Evolutionary conservation across 2,888 invertebrate genomes (phyloP).

Genomic region (Dicranocentrus wangi): DNA sequence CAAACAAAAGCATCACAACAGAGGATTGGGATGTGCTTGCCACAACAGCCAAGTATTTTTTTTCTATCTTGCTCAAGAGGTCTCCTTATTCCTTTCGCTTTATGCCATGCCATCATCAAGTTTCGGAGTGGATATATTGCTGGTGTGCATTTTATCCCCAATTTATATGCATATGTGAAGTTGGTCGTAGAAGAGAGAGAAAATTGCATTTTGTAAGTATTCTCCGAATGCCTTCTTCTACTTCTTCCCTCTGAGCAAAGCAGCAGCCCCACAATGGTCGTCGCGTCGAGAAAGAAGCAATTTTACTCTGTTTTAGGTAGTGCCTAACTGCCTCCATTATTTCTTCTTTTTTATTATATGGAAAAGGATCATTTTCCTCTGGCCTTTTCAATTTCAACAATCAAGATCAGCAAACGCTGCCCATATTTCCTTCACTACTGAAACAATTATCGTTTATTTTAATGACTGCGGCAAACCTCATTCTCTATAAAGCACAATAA

Average conservation of each 20-base stretch:
- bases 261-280: too few species aligned
- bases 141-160: slow-evolving; percentile 45
- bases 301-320: slow-evolving; percentile 37
- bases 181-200: slow-evolving; percentile 9
- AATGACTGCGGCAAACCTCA: slow-evolving; percentile 63
- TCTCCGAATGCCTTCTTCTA: too few species aligned
- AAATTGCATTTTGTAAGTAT: neutral
- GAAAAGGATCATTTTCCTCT: slow-evolving; percentile 32
- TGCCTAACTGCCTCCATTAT: slow-evolving; percentile 12
- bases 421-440: slow-evolving; percentile 60
- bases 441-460: slow-evolving; percentile 63
- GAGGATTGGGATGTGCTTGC: neutral
- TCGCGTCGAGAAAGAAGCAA: slow-evolving; percentile 36
- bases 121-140: neutral
- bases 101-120: slow-evolving; percentile 16
- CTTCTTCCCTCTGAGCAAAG: too few species aligned
- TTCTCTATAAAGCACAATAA: slow-evolving; percentile 50
- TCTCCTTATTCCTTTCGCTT: neutral
- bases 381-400: slow-evolving; percentile 54
- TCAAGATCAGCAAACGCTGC: slow-evolving; percentile 62
- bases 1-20: neutral
- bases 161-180: slow-evolving; percentile 52
- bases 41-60: too few species aligned
- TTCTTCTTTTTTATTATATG: slow-evolving; percentile 24
- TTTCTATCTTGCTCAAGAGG: too few species aligned